phyloP scores from a whole-genome alignment of 2,888 invertebrate genomes.

The Hypselothyrea guttata region DNA sequence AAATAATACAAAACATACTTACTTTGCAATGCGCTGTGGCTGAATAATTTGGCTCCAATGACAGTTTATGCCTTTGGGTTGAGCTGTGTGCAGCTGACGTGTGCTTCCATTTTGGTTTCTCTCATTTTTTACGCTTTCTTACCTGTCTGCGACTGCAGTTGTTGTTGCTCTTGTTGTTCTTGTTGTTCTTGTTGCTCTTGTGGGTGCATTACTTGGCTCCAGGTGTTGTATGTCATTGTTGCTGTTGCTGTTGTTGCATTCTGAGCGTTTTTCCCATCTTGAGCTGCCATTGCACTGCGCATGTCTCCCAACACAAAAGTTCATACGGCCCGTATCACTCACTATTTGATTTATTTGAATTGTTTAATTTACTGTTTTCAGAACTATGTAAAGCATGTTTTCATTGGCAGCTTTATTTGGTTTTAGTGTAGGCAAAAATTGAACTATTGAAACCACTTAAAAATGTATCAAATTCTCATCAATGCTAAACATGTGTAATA shows the following conservation, averaged over 20 bases:
- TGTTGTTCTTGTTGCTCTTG: constrained; percentile 13
- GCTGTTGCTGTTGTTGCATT: constrained; percentile 48
- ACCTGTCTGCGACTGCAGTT: constrained; percentile 17
- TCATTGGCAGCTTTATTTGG: no score
- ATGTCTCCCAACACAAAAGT: constrained; percentile 36
- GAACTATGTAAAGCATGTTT: no score
- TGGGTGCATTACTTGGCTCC: constrained; percentile 36
- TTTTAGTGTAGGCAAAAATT: no score
- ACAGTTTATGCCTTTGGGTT: constrained; percentile 40
- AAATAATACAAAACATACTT: no score
- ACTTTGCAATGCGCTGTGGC: constrained; percentile 5
- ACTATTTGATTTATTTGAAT: constrained; percentile 4
- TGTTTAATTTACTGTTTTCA: no score
- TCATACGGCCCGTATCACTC: constrained; percentile 36
- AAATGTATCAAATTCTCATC: no score
- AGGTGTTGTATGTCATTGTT: constrained; percentile 31
- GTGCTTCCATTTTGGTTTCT: constrained; percentile 35
- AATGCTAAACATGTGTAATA: no score
- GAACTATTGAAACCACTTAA: no score
- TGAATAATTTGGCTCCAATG: constrained; percentile 38
- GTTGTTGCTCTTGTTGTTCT: constrained; percentile 5
- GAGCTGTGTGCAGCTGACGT: constrained; percentile 59
- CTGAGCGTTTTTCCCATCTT: constrained; percentile 23
- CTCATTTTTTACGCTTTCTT: background rate
- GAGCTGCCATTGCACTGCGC: constrained; percentile 31